Percentiles rank a stretch among this genome's conserved stretches.
Conservation (phyloP, 2,113 vertebrate genomes). For the Glareola pratincola region DNA sequence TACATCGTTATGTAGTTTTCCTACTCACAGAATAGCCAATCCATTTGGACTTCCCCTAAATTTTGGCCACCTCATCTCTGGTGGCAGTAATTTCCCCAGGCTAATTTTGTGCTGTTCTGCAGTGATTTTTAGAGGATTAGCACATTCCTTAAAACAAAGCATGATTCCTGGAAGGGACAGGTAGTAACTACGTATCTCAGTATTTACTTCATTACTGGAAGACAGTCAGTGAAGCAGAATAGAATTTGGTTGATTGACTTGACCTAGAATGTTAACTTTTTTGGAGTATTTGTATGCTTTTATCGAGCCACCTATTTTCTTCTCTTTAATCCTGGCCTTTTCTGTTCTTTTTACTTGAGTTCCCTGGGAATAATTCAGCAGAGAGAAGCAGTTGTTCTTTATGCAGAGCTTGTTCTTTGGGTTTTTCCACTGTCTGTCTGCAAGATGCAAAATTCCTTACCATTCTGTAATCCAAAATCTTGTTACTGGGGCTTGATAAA, state of each 20-base stretch:
- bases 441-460: not conserved
- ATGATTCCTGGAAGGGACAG: not conserved
- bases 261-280: not conserved
- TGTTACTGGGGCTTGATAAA: not conserved
- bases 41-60: not conserved
- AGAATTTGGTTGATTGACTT: not conserved
- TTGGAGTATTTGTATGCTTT: not conserved
- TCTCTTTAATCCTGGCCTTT: not conserved
- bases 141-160: not conserved
- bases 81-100: not conserved
- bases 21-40: not conserved
- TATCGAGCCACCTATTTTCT: not conserved
- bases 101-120: not conserved
- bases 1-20: not conserved
- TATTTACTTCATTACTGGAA: not conserved
- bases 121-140: not conserved
- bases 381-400: not conserved
- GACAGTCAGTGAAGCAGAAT: not conserved
- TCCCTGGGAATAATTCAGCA: not conserved
- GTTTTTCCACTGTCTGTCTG: not conserved
- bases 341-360: not conserved
- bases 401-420: not conserved
- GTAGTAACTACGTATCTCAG: rapidly evolving
- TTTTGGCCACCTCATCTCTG: not conserved
- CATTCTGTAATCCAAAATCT: not conserved